A percentile compares a stretch with the other conserved stretches of the same genome.
Evolutionary conservation across 1,140 invertebrate genomes (phyloP).

Genomic region (Tetramorium parvispinum): DNA sequence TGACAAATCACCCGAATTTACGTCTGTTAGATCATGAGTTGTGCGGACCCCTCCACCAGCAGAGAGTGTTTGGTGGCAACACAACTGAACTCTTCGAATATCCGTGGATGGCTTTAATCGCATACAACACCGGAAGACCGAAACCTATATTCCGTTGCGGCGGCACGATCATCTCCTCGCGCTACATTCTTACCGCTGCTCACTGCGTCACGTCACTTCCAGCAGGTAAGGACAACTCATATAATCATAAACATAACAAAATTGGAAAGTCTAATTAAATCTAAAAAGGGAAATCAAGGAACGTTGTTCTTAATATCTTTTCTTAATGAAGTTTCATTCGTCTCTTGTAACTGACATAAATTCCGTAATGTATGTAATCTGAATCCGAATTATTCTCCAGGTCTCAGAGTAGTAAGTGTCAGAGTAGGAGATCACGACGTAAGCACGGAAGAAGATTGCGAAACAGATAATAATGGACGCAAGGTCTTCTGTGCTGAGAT

Average conservation of each 20-base stretch:
- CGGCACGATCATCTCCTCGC: conserved; percentile 88
- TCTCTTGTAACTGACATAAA: background rate
- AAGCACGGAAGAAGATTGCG: conserved; percentile 87
- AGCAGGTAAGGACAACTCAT: conserved; percentile 56
- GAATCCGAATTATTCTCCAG: conserved; percentile 74
- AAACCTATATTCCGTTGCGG: conserved; percentile 87
- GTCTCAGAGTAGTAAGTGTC: conserved; percentile 80
- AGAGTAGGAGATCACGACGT: conserved; percentile 89
- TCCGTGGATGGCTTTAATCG: conserved; percentile 89
- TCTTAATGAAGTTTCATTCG: background rate
- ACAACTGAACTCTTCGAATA: conserved; percentile 87
- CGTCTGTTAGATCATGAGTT: conserved; percentile 81
- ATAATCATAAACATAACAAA: background rate
- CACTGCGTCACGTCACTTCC: conserved; percentile 88
- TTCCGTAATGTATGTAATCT: background rate
- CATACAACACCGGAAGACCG: conserved; percentile 84
- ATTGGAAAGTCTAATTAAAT: background rate
- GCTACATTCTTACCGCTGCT: conserved; percentile 90
- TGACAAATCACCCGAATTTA: conserved; percentile 86
- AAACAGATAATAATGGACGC: conserved; percentile 79
- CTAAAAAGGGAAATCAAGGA: background rate
- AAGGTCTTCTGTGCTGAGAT: conserved; percentile 85
- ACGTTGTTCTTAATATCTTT: conserved; percentile 62
- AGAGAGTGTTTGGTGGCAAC: conserved; percentile 87
- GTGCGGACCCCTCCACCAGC: conserved; percentile 81